Percentiles rank a stretch among this genome's conserved stretches.
Evolutionary conservation across 2,888 invertebrate species (phyloP).

Genomic region (Notocelia uddmanniana): DNA sequence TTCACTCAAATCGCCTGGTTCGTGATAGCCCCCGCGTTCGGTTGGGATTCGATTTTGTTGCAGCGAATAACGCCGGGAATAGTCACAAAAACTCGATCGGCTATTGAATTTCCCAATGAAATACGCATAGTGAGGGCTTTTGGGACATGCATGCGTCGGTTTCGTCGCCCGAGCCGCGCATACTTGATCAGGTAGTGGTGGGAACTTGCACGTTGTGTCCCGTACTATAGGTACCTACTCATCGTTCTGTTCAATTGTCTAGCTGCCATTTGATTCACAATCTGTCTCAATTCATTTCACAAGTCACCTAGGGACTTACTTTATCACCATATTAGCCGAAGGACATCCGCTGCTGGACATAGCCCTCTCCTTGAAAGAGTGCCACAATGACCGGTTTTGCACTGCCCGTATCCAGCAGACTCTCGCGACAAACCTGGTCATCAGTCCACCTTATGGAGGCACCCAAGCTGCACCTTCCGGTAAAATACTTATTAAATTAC

Average conservation of each 20-base stretch:
- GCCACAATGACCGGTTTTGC: too few relatives aligned
- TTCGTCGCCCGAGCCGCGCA: conserved; percentile 27
- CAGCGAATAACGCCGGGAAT: conserved; percentile 23
- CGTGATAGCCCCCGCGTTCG: conserved; percentile 16
- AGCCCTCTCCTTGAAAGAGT: too few relatives aligned
- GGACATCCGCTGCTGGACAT: too few relatives aligned
- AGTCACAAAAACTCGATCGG: conserved; percentile 34
- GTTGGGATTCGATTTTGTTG: conserved; percentile 24
- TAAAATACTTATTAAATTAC: too few relatives aligned
- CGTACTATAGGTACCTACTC: conserved; percentile 4
- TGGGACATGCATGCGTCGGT: conserved; percentile 39
- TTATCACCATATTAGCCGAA: too few relatives aligned
- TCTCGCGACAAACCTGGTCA: too few relatives aligned
- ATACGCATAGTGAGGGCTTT: conserved; percentile 42
- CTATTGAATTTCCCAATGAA: conserved; percentile 46
- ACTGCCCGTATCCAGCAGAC: too few relatives aligned
- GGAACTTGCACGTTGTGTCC: conserved; percentile 32
- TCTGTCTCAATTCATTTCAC: neutral
- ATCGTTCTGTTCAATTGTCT: conserved; percentile 8
- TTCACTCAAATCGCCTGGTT: neutral
- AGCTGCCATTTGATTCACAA: neutral
- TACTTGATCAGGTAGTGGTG: conserved; percentile 42
- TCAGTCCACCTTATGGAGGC: too few relatives aligned
- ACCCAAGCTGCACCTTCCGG: too few relatives aligned
- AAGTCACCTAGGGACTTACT: neutral